Percentiles rank a stretch among this genome's conserved stretches.
These are phyloP conservation scores for Congeria kusceri DNA, from an alignment of 2,888 invertebrate genomes.

Conservation along the genomic window DNA sequence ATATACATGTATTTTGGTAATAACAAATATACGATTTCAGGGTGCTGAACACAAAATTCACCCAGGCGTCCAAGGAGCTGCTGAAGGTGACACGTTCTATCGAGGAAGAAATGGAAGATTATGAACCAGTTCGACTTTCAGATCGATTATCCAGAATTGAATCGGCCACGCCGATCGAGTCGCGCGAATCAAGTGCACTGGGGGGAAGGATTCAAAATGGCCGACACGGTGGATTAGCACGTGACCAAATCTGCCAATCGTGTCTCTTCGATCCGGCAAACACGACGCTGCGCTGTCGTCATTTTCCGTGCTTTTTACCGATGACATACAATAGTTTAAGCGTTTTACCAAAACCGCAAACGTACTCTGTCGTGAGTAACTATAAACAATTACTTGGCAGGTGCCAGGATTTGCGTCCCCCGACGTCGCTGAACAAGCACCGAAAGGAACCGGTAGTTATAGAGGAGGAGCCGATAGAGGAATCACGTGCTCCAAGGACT, in stretches of 20 bases:
- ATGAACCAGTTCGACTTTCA: constrained; percentile 3
- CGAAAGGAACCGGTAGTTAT: constrained; percentile 2
- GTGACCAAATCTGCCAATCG: constrained; percentile 39
- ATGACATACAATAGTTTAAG: constrained; percentile 73
- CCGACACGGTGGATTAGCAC: constrained; percentile 7
- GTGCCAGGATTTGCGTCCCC: constrained; percentile 57
- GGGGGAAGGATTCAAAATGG: constrained; percentile 10
- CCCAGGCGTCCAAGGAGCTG: constrained; percentile 55
- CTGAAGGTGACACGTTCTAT: constrained; percentile 59
- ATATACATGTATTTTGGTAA: too few species aligned
- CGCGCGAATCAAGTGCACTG: constrained; percentile 50
- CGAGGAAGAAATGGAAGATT: constrained; percentile 59
- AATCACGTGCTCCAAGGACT: constrained; percentile 56
- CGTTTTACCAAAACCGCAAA: constrained; percentile 43
- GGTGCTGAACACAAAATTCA: constrained; percentile 49
- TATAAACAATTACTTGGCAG: constrained; percentile 60
- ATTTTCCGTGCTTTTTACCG: constrained; percentile 75
- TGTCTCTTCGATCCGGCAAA: constrained; percentile 60
- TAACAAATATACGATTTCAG: too few species aligned
- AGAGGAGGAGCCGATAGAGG: constrained; percentile 10
- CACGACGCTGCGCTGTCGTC: constrained; percentile 59
- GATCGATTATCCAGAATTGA: constrained; percentile 37
- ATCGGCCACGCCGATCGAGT: constrained; percentile 46
- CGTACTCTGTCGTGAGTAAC: constrained; percentile 67
- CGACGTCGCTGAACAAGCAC: constrained; percentile 36